phyloP scores from a whole-genome alignment of 1,140 invertebrate genomes.

The Drosophila trapezifrons region DNA sequence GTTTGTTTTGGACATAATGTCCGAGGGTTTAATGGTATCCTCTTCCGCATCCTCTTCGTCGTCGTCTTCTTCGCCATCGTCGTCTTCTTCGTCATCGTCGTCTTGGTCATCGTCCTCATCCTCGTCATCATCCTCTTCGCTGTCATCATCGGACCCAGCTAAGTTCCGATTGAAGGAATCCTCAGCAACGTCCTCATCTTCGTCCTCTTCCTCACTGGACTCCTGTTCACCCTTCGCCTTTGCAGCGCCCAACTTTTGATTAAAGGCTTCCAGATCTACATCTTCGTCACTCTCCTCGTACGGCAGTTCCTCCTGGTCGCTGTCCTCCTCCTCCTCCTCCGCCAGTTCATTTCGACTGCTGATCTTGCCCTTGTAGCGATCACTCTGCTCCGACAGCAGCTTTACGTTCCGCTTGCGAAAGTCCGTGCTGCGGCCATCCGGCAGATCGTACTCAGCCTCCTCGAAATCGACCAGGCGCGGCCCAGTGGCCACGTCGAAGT shows the following conservation, averaged over 20 bases:
- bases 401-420: conserved; percentile 88
- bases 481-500: conserved; percentile 61
- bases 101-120: conserved; percentile 57
- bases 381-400: conserved; percentile 88
- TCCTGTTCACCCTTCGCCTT: conserved; percentile 10
- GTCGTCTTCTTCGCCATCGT: conserved; percentile 45
- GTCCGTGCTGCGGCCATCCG: conserved; percentile 85
- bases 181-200: conserved; percentile 35
- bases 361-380: conserved; percentile 90
- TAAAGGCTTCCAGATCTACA: conserved; percentile 41
- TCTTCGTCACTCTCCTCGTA: conserved; percentile 74
- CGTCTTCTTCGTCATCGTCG: conserved; percentile 53
- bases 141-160: not conserved
- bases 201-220: conserved; percentile 22
- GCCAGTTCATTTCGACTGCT: conserved; percentile 85
- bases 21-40: conserved; percentile 75
- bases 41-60: conserved; percentile 48
- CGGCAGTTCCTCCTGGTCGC: conserved; percentile 44
- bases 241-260: conserved; percentile 27
- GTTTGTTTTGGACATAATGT: conserved; percentile 77
- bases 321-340: conserved; percentile 54
- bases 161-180: not conserved
- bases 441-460: conserved; percentile 86
- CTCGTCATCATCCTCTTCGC: conserved; percentile 19
- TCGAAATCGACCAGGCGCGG: conserved; percentile 83